These are phyloP conservation scores for Gymnoscopelus braueri DNA, from an alignment of 2,797 vertebrate genomes.

Conservation along the genomic window DNA sequence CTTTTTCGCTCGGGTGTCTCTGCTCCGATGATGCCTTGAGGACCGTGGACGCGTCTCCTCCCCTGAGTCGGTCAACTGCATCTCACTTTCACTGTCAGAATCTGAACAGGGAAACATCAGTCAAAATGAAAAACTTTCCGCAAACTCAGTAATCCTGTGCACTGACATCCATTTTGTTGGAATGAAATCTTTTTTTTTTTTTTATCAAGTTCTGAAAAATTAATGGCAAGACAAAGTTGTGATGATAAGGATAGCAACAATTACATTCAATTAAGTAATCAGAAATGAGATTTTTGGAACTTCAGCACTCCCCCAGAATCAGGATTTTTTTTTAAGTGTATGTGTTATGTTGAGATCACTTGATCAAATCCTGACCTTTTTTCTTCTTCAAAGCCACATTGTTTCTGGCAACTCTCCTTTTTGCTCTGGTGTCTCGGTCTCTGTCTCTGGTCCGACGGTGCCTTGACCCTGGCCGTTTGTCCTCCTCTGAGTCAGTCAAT, in stretches of 20 bases:
- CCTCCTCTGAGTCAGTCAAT: conserved; percentile 69
- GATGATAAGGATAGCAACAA: no score
- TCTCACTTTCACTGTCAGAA: conserved; percentile 79
- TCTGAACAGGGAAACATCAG: conserved; percentile 53
- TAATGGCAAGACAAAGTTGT: no score
- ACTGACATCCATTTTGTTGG: no score
- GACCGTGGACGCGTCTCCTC: conserved; percentile 62
- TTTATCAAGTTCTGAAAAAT: no score
- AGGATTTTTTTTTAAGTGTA: no score
- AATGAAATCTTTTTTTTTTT: no score
- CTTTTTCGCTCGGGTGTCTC: conserved; percentile 66
- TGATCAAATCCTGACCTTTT: conserved; percentile 61
- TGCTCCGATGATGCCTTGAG: conserved; percentile 61
- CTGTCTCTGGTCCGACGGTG: conserved; percentile 66
- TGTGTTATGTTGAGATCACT: background rate
- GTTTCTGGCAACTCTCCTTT: conserved; percentile 82
- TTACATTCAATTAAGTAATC: no score
- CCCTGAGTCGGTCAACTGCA: conserved; percentile 64
- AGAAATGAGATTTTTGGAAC: no score
- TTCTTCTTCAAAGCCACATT: conserved; percentile 67
- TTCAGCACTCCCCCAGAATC: no score
- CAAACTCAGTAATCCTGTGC: no score
- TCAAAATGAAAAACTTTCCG: background rate
- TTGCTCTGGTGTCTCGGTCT: conserved; percentile 69
- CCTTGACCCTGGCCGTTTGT: conserved; percentile 58